A percentile compares a stretch with the other conserved stretches of the same genome.
Evolutionary conservation across 2,888 invertebrate species (phyloP).

Genomic region (Ceraclea dissimilis): DNA sequence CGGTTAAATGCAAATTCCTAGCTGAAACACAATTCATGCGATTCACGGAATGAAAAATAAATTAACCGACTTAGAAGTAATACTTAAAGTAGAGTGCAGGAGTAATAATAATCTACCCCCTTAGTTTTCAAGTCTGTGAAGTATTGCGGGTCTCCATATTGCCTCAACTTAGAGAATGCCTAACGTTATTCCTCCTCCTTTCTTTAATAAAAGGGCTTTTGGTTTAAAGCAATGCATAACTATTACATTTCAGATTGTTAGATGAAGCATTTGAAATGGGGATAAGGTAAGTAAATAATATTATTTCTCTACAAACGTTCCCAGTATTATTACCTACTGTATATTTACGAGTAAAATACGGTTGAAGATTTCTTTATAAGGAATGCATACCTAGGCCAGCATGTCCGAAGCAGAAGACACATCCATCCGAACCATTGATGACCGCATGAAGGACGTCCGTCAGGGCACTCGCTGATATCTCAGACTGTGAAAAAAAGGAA

Average conservation of each 20-base stretch:
- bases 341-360: no score
- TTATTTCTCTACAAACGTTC: no score
- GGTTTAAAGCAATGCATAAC: slow-evolving; percentile 22
- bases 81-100: no score
- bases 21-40: slow-evolving; percentile 6
- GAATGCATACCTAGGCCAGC: slow-evolving; percentile 65
- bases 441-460: slow-evolving; percentile 94
- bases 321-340: no score
- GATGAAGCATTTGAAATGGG: neutral
- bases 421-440: slow-evolving; percentile 89
- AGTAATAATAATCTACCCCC: slow-evolving; percentile 7
- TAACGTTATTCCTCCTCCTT: slow-evolving; percentile 16
- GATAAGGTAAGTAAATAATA: neutral
- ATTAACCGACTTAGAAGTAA: slow-evolving; percentile 15
- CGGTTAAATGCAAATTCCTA: slow-evolving; percentile 12
- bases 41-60: slow-evolving; percentile 16
- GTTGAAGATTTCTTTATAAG: neutral
- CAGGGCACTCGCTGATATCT: slow-evolving; percentile 83
- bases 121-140: slow-evolving; percentile 4
- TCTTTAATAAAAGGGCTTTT: slow-evolving; percentile 24
- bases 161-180: neutral
- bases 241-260: slow-evolving; percentile 4
- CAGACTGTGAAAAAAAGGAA: slow-evolving; percentile 61
- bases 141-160: slow-evolving; percentile 10
- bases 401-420: slow-evolving; percentile 84